A percentile compares a stretch with the other conserved stretches of the same genome.
Evolutionary conservation across 2,888 invertebrate species (phyloP).

Genomic region (Rhamnusium bicolor): DNA sequence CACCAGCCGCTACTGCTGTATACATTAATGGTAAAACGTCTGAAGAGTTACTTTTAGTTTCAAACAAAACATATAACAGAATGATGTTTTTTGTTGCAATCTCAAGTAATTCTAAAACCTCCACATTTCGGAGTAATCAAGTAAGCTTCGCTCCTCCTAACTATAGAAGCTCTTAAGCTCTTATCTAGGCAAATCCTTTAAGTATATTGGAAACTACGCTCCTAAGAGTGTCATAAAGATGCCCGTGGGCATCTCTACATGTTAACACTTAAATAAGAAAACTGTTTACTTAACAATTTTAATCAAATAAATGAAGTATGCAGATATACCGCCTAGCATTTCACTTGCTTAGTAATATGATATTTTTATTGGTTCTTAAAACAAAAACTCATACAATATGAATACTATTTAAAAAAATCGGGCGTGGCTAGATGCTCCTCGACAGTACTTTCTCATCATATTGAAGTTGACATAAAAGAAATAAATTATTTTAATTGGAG

Average conservation of each 20-base stretch:
- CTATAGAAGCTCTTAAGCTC: conserved; percentile 1
- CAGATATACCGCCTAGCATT: neutral
- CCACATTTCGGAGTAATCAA: neutral
- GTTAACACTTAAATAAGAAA: conserved; percentile 28
- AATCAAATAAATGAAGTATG: conserved; percentile 29
- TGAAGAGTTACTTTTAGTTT: no score
- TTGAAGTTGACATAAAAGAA: no score
- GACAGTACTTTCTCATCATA: no score
- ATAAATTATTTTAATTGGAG: no score
- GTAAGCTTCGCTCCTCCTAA: conserved; percentile 5
- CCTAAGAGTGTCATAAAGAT: conserved; percentile 13
- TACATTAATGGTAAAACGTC: no score
- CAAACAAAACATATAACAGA: neutral
- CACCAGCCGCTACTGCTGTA: no score
- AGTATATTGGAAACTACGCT: conserved; percentile 22
- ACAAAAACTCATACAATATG: neutral
- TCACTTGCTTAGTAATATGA: neutral
- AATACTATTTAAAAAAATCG: neutral
- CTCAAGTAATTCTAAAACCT: neutral
- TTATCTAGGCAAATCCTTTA: conserved; percentile 16
- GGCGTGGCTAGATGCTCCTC: no score
- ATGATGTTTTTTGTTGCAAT: neutral
- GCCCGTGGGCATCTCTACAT: neutral
- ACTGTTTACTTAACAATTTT: conserved; percentile 16
- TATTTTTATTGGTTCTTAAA: neutral